Conservation (phyloP, 2,113 vertebrate genomes). For the Corvus hawaiiensis region DNA sequence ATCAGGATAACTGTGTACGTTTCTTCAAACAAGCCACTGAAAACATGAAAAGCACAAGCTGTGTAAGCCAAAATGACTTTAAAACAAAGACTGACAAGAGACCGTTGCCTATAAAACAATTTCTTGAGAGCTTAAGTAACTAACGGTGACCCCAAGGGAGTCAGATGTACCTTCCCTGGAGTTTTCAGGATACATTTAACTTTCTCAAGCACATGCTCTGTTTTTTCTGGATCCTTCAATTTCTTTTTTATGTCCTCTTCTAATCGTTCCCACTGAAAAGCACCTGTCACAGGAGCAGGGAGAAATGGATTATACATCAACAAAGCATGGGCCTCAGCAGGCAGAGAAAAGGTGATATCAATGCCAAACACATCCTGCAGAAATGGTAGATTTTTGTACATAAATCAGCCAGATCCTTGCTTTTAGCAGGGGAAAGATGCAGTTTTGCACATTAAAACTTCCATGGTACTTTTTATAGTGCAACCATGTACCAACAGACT, state of each 20-base stretch:
- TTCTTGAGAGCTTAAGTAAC: neutral
- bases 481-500: neutral
- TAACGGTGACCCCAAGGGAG: neutral
- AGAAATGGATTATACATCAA: neutral
- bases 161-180: conserved; percentile 69
- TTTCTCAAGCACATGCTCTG: conserved; percentile 84
- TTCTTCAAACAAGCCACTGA: neutral
- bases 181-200: conserved; percentile 84
- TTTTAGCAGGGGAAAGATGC: neutral
- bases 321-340: neutral
- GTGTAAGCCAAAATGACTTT: neutral
- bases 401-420: neutral
- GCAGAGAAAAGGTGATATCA: neutral
- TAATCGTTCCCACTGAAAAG: conserved; percentile 89
- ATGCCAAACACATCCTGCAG: neutral
- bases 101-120: neutral
- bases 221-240: conserved; percentile 83
- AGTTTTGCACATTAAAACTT: neutral
- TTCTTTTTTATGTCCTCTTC: conserved; percentile 90
- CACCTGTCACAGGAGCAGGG: conserved; percentile 70
- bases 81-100: neutral
- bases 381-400: neutral
- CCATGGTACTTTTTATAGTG: neutral
- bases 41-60: neutral
- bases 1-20: neutral